Conservation (phyloP, 1,140 invertebrate species). For the Campodea augens region DNA sequence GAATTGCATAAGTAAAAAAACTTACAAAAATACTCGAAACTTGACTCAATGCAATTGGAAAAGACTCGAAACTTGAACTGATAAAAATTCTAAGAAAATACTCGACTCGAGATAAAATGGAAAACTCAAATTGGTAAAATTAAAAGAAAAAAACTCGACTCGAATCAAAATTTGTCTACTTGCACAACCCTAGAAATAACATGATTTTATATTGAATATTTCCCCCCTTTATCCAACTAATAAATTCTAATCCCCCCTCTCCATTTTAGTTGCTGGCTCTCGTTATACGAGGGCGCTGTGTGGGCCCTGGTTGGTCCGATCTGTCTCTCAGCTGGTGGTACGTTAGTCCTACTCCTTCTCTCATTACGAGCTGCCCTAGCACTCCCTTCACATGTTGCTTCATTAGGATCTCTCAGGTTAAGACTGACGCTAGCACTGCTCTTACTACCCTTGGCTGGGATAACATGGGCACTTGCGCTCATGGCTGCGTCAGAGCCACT, state of each 20-base stretch:
- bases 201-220: too few relatives aligned
- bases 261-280: constrained; percentile 72
- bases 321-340: constrained; percentile 49
- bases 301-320: constrained; percentile 81
- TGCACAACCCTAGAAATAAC: too few relatives aligned
- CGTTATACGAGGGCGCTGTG: constrained; percentile 71
- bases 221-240: too few relatives aligned
- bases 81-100: too few relatives aligned
- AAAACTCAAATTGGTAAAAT: too few relatives aligned
- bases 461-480: constrained; percentile 60
- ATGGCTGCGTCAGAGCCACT: constrained; percentile 58
- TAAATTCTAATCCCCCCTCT: constrained; percentile 11
- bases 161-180: too few relatives aligned
- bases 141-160: too few relatives aligned
- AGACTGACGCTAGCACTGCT: constrained; percentile 65
- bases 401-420: constrained; percentile 73
- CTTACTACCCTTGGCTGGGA: constrained; percentile 51
- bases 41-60: too few relatives aligned
- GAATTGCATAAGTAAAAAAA: too few relatives aligned
- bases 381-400: constrained; percentile 70
- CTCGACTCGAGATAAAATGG: too few relatives aligned
- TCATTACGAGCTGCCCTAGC: constrained; percentile 78
- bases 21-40: too few relatives aligned
- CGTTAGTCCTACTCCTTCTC: constrained; percentile 58
- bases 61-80: too few relatives aligned